Conservation (phyloP, 2,797 vertebrate genomes). For the Propithecus perrieri region DNA sequence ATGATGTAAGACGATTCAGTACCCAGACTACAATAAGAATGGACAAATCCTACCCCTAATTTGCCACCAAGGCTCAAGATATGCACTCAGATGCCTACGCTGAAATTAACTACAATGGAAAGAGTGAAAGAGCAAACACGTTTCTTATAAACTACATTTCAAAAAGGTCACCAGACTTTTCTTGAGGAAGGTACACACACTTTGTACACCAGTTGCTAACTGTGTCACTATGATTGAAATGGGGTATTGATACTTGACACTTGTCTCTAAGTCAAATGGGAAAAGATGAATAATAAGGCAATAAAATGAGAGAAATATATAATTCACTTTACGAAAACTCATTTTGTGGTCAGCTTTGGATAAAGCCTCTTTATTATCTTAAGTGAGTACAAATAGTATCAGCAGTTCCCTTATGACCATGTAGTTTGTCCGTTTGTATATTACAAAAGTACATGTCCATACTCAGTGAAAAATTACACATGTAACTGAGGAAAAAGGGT, state of each 20-base stretch:
- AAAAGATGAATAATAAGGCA: slow-evolving; percentile 25
- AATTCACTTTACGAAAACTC: background rate
- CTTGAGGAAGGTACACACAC: background rate
- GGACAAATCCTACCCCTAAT: background rate
- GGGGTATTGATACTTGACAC: background rate
- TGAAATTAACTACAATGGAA: background rate
- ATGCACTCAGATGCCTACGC: background rate
- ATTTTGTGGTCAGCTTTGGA: background rate
- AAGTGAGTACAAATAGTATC: background rate
- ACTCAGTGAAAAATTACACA: slow-evolving; percentile 3
- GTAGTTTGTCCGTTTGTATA: background rate
- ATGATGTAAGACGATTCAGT: background rate
- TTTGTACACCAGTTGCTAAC: background rate
- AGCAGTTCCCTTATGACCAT: background rate
- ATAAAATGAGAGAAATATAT: background rate
- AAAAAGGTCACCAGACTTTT: background rate
- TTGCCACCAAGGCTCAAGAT: background rate
- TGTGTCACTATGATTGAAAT: background rate
- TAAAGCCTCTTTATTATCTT: background rate
- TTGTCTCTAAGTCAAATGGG: background rate
- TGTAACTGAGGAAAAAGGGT: background rate
- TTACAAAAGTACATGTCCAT: background rate
- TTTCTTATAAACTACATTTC: background rate
- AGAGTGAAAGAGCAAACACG: background rate
- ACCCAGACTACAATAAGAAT: background rate